A percentile compares a stretch with the other conserved stretches of the same genome.
phyloP scores from a whole-genome alignment of 2,888 invertebrate genomes.

The Bimastos eiseni region DNA sequence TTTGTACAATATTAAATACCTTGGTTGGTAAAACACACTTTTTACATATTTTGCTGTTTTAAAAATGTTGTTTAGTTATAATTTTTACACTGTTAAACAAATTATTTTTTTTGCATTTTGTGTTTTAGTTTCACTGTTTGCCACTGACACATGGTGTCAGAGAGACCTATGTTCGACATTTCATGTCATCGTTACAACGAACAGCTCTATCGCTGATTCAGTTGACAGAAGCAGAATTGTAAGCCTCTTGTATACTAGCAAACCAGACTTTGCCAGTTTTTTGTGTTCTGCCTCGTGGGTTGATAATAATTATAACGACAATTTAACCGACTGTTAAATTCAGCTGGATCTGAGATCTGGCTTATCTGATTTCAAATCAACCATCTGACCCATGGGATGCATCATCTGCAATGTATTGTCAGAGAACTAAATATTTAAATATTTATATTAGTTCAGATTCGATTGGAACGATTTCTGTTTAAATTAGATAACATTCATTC shows the following conservation, averaged over 20 bases:
- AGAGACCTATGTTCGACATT: background rate
- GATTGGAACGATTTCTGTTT: too few species aligned
- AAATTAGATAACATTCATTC: too few species aligned
- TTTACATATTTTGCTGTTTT: background rate
- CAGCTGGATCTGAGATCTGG: too few species aligned
- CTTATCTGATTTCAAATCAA: too few species aligned
- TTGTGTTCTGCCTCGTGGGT: too few species aligned
- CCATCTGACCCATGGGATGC: too few species aligned
- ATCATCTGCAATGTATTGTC: background rate
- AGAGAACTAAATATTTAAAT: too few species aligned
- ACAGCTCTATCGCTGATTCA: background rate
- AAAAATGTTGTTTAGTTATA: background rate
- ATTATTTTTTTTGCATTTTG: background rate
- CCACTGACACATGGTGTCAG: conserved; percentile 14
- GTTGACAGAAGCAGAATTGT: background rate
- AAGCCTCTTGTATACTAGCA: background rate
- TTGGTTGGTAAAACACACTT: background rate
- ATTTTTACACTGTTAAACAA: background rate
- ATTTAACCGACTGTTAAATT: too few species aligned
- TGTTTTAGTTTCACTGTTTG: background rate
- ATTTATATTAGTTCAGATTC: too few species aligned
- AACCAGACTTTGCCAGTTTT: background rate
- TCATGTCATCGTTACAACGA: conserved; percentile 17
- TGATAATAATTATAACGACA: too few species aligned
- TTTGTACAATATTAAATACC: background rate